Evolutionary conservation across 2,797 vertebrate genomes (phyloP).

Genomic region (Anas flavirostris): DNA sequence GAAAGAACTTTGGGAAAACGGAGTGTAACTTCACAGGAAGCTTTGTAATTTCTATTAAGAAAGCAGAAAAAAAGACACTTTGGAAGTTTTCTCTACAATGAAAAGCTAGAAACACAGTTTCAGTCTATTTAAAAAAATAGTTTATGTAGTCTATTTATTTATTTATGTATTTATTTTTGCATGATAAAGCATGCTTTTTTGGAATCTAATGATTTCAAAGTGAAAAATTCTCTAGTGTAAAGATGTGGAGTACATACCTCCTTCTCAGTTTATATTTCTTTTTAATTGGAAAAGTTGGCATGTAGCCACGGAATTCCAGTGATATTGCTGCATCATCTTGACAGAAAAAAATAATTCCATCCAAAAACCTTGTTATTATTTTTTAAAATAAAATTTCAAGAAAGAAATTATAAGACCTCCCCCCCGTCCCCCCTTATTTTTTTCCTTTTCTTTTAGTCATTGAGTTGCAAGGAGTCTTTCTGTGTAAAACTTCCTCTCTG

Average conservation of each 20-base stretch:
- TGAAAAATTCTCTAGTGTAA: not conserved
- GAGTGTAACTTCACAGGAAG: not conserved
- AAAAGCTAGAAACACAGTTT: not conserved
- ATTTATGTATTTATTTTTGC: fast-evolving
- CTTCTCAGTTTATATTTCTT: not conserved
- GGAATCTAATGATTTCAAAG: not conserved
- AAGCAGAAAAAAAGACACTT: not conserved
- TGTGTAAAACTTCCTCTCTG: not conserved
- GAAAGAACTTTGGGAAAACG: not conserved
- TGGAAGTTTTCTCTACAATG: not conserved
- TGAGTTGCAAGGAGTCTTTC: not conserved
- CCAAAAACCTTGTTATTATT: not conserved
- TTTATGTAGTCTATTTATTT: not conserved
- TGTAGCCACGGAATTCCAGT: not conserved
- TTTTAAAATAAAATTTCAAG: not conserved
- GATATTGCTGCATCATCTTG: not conserved
- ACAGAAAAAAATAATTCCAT: not conserved
- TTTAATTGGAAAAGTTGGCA: not conserved
- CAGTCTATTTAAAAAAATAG: not conserved
- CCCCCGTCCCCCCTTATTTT: too few species aligned
- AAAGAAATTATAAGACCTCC: not conserved
- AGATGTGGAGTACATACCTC: not conserved
- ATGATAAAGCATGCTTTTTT: not conserved
- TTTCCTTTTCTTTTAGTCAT: not conserved
- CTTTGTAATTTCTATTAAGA: not conserved